phyloP scores from a whole-genome alignment of 2,888 invertebrate species.

The Chirona hameri region DNA sequence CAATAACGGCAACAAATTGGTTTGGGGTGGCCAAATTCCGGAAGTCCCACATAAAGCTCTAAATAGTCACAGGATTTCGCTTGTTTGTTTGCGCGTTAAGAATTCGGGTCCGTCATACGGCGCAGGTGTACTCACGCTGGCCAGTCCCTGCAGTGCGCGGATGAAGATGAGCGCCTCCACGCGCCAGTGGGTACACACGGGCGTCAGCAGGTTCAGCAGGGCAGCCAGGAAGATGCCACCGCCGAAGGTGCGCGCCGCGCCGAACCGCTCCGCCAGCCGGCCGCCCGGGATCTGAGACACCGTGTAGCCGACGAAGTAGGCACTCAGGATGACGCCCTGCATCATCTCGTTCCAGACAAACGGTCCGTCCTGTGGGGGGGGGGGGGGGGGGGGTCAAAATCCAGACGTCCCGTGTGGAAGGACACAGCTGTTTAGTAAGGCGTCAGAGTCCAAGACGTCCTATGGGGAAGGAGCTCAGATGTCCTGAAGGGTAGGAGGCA shows the following conservation, averaged over 20 bases:
- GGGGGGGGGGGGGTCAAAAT: background rate
- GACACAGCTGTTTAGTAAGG: background rate
- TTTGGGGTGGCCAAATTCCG: no score
- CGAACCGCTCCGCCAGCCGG: conserved; percentile 48
- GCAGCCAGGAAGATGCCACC: conserved; percentile 34
- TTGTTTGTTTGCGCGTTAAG: no score
- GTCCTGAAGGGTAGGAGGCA: no score
- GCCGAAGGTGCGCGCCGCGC: conserved; percentile 44
- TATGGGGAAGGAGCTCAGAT: no score
- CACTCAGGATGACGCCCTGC: conserved; percentile 72
- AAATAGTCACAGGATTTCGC: no score
- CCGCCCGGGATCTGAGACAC: conserved; percentile 49
- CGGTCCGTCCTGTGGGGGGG: conserved; percentile 59
- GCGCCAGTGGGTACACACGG: conserved; percentile 49
- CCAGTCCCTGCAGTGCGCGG: conserved; percentile 51
- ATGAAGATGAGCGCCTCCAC: conserved; percentile 47
- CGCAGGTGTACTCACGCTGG: conserved; percentile 47
- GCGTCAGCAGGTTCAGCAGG: conserved; percentile 50
- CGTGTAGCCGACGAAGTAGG: conserved; percentile 67
- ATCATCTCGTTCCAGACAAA: conserved; percentile 68
- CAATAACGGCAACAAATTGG: no score
- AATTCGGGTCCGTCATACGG: no score
- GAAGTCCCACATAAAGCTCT: no score
- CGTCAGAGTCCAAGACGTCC: no score
- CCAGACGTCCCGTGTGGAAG: background rate